Evolutionary conservation across 1,140 invertebrate species (phyloP), one percentile per base, ranked within the genome.

Genomic region (Callitettix versicolor): DNA sequence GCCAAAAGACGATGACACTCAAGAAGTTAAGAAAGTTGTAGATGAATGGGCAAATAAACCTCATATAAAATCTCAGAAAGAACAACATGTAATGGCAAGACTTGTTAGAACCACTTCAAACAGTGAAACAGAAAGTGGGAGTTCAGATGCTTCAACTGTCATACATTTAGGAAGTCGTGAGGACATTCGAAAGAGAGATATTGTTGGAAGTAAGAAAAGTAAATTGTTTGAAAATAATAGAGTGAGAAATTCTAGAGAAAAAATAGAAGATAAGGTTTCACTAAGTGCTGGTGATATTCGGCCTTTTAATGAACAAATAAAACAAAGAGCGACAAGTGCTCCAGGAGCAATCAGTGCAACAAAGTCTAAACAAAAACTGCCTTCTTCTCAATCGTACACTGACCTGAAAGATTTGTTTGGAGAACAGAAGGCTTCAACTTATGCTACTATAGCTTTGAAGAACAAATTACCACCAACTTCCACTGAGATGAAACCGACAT

Each of bases 321-420:
- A 44, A 55, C 21, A 55, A 21, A 47, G 54, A 24, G 54, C 54
- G 17, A 49, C 33, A 38, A 55, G 54, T 49, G 54, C 54, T 38
- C 54, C 54, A 11, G 46, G 54, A 6, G 43, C 43, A 7, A 40
- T 51, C 3, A 38, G 30, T 20, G 14, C 30, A 17, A 26, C 17
- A 9, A 51, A 51, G 17, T 51, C 48, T 24, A 55, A 47, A 21
- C 34, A 12, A 7, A 47, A 55, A 1, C 36, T 62, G 5, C 52
- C 47, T 3, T 50, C 53, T 18, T 63, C 60, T 17, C 79, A 84
- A 57, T 88, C 84, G 2, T 83, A 78, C 59, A 74, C 85, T 20
- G 80, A 86, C 67, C 65, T 90, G 36, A 86, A 86, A 63, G 86
- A 88, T 46, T 65, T 88, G 0, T 88, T 85, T 62, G 87, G 87